Evolutionary conservation across 2,888 invertebrate species (phyloP).

Genomic region (Theodoxus fluviatilis): DNA sequence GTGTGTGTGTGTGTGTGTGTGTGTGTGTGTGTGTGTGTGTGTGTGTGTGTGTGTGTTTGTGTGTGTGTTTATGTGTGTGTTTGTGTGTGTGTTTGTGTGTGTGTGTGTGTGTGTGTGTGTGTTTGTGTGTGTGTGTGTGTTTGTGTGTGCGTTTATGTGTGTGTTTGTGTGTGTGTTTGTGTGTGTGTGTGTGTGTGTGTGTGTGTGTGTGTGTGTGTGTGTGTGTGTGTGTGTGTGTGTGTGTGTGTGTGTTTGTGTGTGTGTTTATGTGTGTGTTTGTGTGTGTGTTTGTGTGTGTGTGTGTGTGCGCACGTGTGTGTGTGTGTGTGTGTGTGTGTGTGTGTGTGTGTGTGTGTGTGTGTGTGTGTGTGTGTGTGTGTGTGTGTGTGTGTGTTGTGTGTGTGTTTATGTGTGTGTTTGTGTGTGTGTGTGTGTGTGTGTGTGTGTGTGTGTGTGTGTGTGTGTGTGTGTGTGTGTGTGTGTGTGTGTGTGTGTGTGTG

Average conservation of each 20-base stretch:
- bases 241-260: not conserved
- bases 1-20: constrained; percentile 3
- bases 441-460: not conserved
- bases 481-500: constrained; percentile 3
- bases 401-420: not conserved
- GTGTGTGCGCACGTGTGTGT: not conserved
- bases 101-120: not conserved
- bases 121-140: not conserved
- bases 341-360: constrained; percentile 11
- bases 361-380: constrained; percentile 12
- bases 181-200: not conserved
- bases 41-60: constrained; percentile 1
- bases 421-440: constrained; percentile 14
- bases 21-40: constrained; percentile 6
- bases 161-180: not conserved
- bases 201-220: not conserved
- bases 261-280: not conserved
- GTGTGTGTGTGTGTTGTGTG: not conserved
- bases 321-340: constrained; percentile 4
- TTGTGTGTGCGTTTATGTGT: not conserved
- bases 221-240: constrained; percentile 8
- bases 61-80: not conserved
- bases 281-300: constrained; percentile 6
- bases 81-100: not conserved
- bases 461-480: constrained; percentile 16